Base-by-base conservation (phyloP, 2,888 invertebrate genomes). In the Hydropsyche betteni region DNA sequence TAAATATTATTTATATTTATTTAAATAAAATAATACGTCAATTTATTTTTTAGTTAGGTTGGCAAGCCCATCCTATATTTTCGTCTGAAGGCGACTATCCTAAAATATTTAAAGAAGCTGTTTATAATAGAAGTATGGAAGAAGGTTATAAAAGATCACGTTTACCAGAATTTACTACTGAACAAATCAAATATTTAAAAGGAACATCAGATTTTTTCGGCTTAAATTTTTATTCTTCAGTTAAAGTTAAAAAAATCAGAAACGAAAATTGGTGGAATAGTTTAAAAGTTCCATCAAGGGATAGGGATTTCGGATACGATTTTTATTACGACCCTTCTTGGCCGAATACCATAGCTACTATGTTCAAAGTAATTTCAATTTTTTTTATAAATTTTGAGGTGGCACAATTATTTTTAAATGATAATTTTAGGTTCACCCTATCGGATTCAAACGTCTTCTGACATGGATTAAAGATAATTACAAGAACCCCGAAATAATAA, bases 191-290 rank as follows among this genome's bases (percentile, higher is more conserved):
- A 34, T 68, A 68, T 33, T 38, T 74, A 33, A 74, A 74, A 68
- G 68, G 68, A 52, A 52, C 74, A 50, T 74, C 52, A 6, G 94
- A 95, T 82, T 93, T 92, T 83, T 86, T 94, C 71, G 94, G 93
- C 0, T 82, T 94, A 16, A 94, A 94, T 82, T 89, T 91, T 76
- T 95, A 94, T 82, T 91, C 92, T 0, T 87, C 90, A 0, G 85
- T 2, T 0, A 50, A 82, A 2, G 74, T 10, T 14, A 5, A 6
- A 10, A 68, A n/a, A 38, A 24, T 34, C 10, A 38, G 44, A 24
- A 38, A 70, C 7, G 34, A 51, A 44, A 36, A 34, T 68, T 36
- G 51, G 33, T 5, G 16, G 36, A 34, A 7, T 4, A 24, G 38
- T 14, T 5, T 44, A 52, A 64, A 38, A 8, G 38, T 50, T 10